Evolutionary conservation across 2,113 vertebrate genomes (phyloP), one percentile per base, ranked within the genome.

Genomic region (Pomatorhinus ruficollis): DNA sequence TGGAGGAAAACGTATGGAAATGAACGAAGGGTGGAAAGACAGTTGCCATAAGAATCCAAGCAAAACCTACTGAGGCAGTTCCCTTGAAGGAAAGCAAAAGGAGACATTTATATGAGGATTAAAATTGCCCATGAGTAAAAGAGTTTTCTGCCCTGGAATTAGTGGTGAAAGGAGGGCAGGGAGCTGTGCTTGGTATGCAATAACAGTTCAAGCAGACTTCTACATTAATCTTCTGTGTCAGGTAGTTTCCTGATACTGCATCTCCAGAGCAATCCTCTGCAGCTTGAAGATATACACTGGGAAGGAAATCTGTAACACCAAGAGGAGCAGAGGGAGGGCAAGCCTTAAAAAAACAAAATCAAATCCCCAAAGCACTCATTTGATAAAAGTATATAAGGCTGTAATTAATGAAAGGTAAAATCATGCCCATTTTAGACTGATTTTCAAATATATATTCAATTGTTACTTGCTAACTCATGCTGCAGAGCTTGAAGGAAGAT

Each of bases 211-310:
- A n/a, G 52, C n/a, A 64, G 59, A 61, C 60, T 78, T 93, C 52
- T 89, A 40, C 82, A 80, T 97, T 95, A 94, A 96, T 97, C 93
- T 94, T 79, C 44, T 87, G 37, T 93, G 88, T 96, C 96, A 95
- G 96, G 81, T 92, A 35, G 56, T 72, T 94, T 80, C 71, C 86
- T 90, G 60, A 92, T 87, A 61, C 16, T 2, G 10, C 76, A 87
- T 87, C 90, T 96, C 90, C 59, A 80, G 66, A 92, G 81, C 63
- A 74, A 9, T 85, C 49, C 42, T 93, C 39, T 88, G 71, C 78
- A 70, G 78, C 40, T 30, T 49, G 81, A 86, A 93, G 64, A 82
- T 61, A 60, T 2, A 56, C 25, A 56, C 57, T 65, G 25, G 28
- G 57, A 84, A 69, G 47, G 44, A 79, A 66, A 94, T 76, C 50